A percentile compares a stretch with the other conserved stretches of the same genome.
These are phyloP conservation scores for Sinocyclocheilus grahami DNA, from an alignment of 2,113 vertebrate genomes.

Conservation along the genomic window DNA sequence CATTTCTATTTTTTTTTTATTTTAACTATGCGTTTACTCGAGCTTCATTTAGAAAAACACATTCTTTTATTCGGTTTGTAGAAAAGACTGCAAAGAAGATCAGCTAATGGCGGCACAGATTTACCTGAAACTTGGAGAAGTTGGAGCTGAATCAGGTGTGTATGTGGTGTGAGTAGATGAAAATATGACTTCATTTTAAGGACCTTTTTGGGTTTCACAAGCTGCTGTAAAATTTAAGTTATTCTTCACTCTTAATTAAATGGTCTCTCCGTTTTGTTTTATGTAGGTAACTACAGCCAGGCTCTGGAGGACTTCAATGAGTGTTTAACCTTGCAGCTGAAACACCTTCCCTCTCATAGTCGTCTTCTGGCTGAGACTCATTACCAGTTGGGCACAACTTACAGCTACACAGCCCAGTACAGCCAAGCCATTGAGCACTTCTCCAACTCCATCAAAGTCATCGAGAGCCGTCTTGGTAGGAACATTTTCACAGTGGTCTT, in stretches of 20 bases:
- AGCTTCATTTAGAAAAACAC: neutral
- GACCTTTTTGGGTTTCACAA: neutral
- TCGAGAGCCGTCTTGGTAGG: constrained; percentile 89
- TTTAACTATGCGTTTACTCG: neutral
- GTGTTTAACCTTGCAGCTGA: constrained; percentile 88
- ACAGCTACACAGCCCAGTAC: constrained; percentile 82
- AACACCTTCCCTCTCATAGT: constrained; percentile 87
- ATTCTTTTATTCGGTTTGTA: constrained; percentile 57
- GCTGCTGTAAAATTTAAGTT: neutral
- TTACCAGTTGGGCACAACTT: constrained; percentile 92
- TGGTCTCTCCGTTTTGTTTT: neutral
- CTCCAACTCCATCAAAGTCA: constrained; percentile 82
- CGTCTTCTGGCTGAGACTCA: constrained; percentile 91
- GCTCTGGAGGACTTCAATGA: constrained; percentile 92
- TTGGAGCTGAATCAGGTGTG: constrained; percentile 92
- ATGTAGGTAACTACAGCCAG: constrained; percentile 87
- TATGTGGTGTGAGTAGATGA: neutral
- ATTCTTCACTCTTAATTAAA: neutral
- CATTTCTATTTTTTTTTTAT: neutral
- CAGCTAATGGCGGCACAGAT: constrained; percentile 91
- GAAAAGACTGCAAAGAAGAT: constrained; percentile 86
- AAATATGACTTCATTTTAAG: neutral
- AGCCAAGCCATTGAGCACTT: constrained; percentile 83
- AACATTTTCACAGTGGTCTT: neutral
- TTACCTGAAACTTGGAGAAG: constrained; percentile 92